Base-by-base conservation (phyloP, 2,113 vertebrate genomes). In the Brachyhypopomus occidentalis region DNA sequence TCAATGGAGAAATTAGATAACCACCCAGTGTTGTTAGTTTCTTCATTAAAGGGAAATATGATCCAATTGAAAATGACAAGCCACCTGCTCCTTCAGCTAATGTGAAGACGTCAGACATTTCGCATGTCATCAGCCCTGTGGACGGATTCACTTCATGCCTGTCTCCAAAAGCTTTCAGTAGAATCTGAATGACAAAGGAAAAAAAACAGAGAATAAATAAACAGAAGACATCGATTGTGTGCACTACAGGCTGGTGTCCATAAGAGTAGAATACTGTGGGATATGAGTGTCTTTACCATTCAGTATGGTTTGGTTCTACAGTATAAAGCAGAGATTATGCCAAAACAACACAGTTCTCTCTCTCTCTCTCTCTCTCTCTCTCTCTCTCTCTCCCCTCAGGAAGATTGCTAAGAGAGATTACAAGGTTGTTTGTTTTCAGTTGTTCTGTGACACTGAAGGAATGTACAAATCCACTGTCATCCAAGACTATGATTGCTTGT, bases 391-490 rank as follows among this genome's bases (percentile, higher is more conserved):
- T 3, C 30, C 3, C 30, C 1, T 3, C 30, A 30, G 30, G 1
- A 30, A 82, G 80, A 86, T 70, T 22, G 58, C 34, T 72, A 25
- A 64, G 48, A 22, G 67, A 84, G 79, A 86, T 82, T 79, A 84
- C 14, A 1, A 63, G 82, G 69, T 82, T 38, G 56, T 72, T 77
- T 52, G 27, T 48, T 72, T 64, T 84, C 76, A 76, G 56, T 60
- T 73, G 56, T 70, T 60, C 78, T 77, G 22, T 78, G 71, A 72
- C 27, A 63, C 23, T 12, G 41, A 69, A 14, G 78, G 62, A 56
- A 58, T 52, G 79, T 82, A 30, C 45, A 73, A 79, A 75, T 71
- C 41, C n/a, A 72, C 72, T 52, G 73, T 74, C 67, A 62, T 12
- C 58, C 27, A 11, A 9, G 2, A 19, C 36, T 56, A 7, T 59